Evolutionary conservation across 2,797 vertebrate species (phyloP).

Genomic region (Petrocephalus schoutedeni): DNA sequence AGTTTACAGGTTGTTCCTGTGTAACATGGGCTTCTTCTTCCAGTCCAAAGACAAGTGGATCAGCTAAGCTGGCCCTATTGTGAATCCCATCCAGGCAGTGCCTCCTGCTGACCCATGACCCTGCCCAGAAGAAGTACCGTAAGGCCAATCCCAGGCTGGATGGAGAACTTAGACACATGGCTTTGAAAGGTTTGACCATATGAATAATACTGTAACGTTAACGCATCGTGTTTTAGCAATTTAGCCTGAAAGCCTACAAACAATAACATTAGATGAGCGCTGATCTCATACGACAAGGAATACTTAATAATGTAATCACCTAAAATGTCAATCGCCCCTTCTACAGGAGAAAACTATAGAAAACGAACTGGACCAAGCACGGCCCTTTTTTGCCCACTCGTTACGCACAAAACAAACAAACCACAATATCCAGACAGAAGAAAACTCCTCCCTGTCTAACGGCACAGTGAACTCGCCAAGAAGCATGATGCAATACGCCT

Average conservation of each 20-base stretch:
- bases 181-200: background rate
- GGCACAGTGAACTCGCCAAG: background rate
- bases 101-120: background rate
- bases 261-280: background rate
- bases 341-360: background rate
- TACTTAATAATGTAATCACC: background rate
- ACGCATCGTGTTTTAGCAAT: background rate
- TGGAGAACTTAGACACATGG: background rate
- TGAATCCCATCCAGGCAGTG: background rate
- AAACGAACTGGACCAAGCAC: background rate
- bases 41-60: background rate
- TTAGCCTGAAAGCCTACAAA: no score
- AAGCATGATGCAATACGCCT: conserved; percentile 4
- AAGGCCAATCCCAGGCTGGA: background rate
- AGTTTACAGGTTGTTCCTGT: background rate
- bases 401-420: conserved; percentile 14
- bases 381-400: background rate
- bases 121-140: background rate
- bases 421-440: conserved; percentile 12
- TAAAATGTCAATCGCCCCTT: background rate
- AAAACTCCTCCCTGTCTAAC: background rate
- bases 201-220: background rate
- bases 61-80: background rate
- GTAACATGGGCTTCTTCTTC: background rate
- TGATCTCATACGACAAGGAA: background rate